These are phyloP conservation scores for Zeuzera pyrina DNA, from an alignment of 2,888 invertebrate species.

Conservation along the genomic window DNA sequence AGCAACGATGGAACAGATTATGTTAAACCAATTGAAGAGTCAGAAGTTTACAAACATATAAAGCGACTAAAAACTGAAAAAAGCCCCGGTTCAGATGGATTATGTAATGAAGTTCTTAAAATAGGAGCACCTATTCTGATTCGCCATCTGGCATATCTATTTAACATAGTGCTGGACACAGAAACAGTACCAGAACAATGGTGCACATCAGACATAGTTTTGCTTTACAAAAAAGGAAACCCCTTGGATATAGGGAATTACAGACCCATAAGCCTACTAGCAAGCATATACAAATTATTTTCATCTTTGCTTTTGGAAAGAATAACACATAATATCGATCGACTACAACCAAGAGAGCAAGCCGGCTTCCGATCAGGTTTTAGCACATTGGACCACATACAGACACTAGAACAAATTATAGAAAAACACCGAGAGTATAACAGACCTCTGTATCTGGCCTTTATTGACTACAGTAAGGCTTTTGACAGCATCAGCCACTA, in stretches of 20 bases:
- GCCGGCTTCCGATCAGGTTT: slow-evolving; percentile 5
- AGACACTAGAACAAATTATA: neutral
- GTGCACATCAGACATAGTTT: slow-evolving; percentile 6
- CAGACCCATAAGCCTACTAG: slow-evolving; percentile 4
- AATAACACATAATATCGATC: slow-evolving; percentile 3
- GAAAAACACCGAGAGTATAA: too few relatives aligned
- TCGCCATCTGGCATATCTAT: too few relatives aligned
- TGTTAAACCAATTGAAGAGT: neutral
- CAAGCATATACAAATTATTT: slow-evolving; percentile 6
- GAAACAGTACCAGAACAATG: slow-evolving; percentile 6
- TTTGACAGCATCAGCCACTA: too few relatives aligned
- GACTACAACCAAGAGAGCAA: slow-evolving; percentile 6
- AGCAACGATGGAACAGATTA: neutral
- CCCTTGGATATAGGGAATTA: slow-evolving; percentile 2
- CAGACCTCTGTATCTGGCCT: too few relatives aligned
- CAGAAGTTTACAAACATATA: neutral
- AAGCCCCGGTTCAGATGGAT: neutral
- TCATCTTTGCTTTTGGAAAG: slow-evolving; percentile 3
- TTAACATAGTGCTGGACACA: too few relatives aligned
- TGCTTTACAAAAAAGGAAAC: slow-evolving; percentile 6
- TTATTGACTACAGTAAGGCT: too few relatives aligned
- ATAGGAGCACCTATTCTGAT: neutral
- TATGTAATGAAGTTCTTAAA: neutral
- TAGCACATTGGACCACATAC: slow-evolving; percentile 4
- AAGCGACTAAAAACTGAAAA: neutral